Conservation (phyloP, 2,113 vertebrate genomes). For the Hystrix brachyura region DNA sequence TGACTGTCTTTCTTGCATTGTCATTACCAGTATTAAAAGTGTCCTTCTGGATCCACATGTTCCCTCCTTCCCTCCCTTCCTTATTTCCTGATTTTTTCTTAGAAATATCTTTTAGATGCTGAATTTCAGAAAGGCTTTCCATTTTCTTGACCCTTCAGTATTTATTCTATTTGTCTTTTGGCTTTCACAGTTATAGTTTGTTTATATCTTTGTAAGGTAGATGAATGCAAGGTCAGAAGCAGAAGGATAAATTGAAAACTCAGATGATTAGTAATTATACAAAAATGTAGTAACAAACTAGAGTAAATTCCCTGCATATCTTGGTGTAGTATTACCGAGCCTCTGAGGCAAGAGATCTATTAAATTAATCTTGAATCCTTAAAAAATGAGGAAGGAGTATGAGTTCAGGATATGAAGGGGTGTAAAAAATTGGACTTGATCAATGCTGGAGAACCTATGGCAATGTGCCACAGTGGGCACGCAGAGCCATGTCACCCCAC, state of each 20-base stretch:
- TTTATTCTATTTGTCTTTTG: conserved; percentile 4
- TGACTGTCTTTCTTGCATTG: neutral
- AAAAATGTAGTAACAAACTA: conserved; percentile 5
- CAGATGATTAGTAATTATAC: neutral
- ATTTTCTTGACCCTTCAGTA: neutral
- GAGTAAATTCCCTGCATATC: neutral
- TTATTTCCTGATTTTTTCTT: neutral
- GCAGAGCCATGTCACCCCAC: neutral
- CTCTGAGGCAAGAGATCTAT: neutral
- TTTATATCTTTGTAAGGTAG: conserved; percentile 21
- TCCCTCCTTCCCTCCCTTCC: neutral
- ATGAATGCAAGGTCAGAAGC: neutral
- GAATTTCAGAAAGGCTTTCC: conserved; percentile 1
- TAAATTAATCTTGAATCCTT: conserved; percentile 16
- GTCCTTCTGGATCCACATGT: neutral
- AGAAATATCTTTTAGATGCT: conserved; percentile 38
- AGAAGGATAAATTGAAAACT: conserved; percentile 34
- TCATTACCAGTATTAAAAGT: neutral
- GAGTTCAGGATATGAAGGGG: neutral
- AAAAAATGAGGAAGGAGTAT: neutral
- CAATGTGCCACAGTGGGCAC: neutral
- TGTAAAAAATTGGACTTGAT: neutral
- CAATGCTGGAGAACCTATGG: neutral
- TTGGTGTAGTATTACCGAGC: neutral
- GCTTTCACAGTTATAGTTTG: conserved; percentile 19